Evolutionary conservation across 2,888 invertebrate species (phyloP), one percentile per base, ranked within the genome.

Genomic region (Apamea monoglypha): DNA sequence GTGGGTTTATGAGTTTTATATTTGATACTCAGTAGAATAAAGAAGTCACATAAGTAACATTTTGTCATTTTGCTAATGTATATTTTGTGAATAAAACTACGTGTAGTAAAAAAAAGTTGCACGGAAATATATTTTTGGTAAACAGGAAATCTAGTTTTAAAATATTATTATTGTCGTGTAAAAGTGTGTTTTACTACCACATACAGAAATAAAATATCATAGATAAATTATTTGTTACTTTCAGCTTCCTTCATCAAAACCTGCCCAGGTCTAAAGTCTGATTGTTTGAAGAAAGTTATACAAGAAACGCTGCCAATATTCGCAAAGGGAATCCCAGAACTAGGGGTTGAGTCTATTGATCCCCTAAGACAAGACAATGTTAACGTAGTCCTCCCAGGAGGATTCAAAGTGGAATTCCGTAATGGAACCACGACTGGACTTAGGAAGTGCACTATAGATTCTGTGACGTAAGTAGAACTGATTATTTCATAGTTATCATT

Each of bases 371-470:
- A 92, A 61, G 92, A 94, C 6, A 63, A 85, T 25, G 81, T 94
- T 1, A 85, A 89, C 0, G 56, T 95, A 14, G 84, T 91, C 0
- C 88, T 96, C 1, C 93, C 95, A 0, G 96, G 96, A 18, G 91
- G 90, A 0, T 92, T 96, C 12, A 94, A 93, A 84, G 85, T 96
- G 12, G 89, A 93, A 25, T 86, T 96, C 4, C 81, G 78, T 14
- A 91, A 96, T 80, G 95, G 95, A 50, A 86, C 85, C n/a, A 64
- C 93, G 59, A 94, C 93, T 61, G 96, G 96, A 14, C 78, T 95
- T n/a, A 91, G 89, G 72, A 95, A 95, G 80, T 96, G 96, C 71
- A 82, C 86, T 0, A 92, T 96, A 3, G 94, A 96, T 75, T 89
- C 91, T 40, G 93, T 91, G 0, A 86, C 87, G 95, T 95, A 82